These are phyloP conservation scores for Conopomorpha cramerella DNA, from an alignment of 1,140 invertebrate species.

Conservation along the genomic window DNA sequence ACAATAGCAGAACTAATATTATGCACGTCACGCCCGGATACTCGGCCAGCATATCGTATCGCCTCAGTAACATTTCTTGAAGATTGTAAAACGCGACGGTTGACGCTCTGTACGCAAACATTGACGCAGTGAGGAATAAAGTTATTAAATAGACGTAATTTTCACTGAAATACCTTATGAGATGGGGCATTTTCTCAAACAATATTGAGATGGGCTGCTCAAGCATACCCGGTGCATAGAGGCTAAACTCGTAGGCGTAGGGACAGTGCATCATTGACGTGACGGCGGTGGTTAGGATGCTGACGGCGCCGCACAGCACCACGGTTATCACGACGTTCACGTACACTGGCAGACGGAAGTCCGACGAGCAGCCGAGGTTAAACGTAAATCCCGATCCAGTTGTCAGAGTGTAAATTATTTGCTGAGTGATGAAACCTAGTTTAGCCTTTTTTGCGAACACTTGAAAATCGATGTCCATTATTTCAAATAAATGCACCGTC, in stretches of 20 bases:
- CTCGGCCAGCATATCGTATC: constrained; percentile 15
- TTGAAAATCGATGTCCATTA: constrained; percentile 22
- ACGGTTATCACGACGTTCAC: constrained; percentile 26
- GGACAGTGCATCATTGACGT: constrained; percentile 32
- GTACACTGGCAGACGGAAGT: constrained; percentile 34
- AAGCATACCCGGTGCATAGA: constrained; percentile 10
- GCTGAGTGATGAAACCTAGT: constrained; percentile 13
- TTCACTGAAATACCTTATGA: constrained; percentile 20
- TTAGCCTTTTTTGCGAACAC: constrained; percentile 16
- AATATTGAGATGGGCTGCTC: constrained; percentile 14
- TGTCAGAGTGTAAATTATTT: constrained; percentile 18
- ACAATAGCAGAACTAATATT: constrained; percentile 11
- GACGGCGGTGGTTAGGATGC: constrained; percentile 14
- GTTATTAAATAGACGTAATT: too few species aligned
- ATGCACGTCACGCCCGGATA: constrained; percentile 27
- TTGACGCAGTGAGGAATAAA: too few species aligned
- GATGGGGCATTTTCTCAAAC: constrained; percentile 35
- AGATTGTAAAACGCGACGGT: constrained; percentile 19
- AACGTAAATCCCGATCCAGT: constrained; percentile 27
- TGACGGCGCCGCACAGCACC: constrained; percentile 10
- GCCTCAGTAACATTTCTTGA: constrained; percentile 14
- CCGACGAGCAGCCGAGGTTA: constrained; percentile 17
- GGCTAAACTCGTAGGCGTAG: constrained; percentile 19
- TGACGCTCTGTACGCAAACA: constrained; percentile 16
- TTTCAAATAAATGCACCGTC: constrained; percentile 20